These are phyloP conservation scores for Rana temporaria DNA, from an alignment of 2,113 vertebrate species.

Conservation along the genomic window DNA sequence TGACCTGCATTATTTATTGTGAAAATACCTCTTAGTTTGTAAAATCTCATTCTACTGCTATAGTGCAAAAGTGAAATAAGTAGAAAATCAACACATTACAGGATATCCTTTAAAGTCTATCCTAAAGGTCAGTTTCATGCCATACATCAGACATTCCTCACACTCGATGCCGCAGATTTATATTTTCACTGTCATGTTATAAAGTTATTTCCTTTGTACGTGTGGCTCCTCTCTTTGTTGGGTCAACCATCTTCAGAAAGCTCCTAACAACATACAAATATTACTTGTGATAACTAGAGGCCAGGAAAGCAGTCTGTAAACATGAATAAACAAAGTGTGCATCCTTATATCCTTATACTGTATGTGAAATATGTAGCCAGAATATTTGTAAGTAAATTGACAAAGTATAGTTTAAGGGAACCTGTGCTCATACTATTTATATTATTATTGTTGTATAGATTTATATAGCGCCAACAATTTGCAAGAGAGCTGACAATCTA, in stretches of 20 bases:
- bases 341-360: conserved; percentile 3
- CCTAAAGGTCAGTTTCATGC: conserved; percentile 22
- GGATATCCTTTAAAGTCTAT: conserved; percentile 44
- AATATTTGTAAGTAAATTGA: neutral
- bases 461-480: no score
- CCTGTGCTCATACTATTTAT: no score
- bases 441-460: no score
- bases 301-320: conserved; percentile 51
- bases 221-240: conserved; percentile 45
- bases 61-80: conserved; percentile 11
- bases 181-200: conserved; percentile 34
- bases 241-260: conserved; percentile 18
- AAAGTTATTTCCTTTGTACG: conserved; percentile 51
- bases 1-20: neutral
- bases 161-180: neutral
- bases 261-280: conserved; percentile 33
- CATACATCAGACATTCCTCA: neutral
- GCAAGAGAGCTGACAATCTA: no score
- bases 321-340: conserved; percentile 32
- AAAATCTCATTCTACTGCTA: neutral
- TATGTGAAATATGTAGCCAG: neutral
- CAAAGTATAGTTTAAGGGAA: neutral
- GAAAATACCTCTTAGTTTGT: neutral
- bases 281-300: conserved; percentile 22
- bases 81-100: conserved; percentile 37